Conservation (phyloP, 92 coral and sea anemone genomes). For the Phenganax stokvisi region DNA sequence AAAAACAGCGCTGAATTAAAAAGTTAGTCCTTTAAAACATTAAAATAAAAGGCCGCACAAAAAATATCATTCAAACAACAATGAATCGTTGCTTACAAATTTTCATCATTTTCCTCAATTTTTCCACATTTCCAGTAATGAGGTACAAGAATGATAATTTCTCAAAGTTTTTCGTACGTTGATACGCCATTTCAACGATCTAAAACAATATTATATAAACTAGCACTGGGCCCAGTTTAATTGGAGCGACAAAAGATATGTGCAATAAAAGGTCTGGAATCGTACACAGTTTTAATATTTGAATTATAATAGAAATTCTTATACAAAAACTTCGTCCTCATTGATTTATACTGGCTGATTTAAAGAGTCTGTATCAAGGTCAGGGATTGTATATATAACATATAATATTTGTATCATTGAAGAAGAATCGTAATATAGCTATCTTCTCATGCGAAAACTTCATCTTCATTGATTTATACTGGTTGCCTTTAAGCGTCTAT, state of each 20-base stretch:
- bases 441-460: too few species aligned
- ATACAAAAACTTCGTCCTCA: too few species aligned
- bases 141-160: slow-evolving; percentile 86
- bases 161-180: slow-evolving; percentile 97
- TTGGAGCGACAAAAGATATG: background rate
- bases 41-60: background rate
- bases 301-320: too few species aligned
- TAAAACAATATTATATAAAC: slow-evolving; percentile 18
- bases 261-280: background rate
- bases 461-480: too few species aligned
- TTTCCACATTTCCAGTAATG: slow-evolving; percentile 94
- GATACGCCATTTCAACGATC: slow-evolving; percentile 99
- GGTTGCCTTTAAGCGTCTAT: too few species aligned
- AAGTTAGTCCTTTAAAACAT: background rate
- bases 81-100: slow-evolving; percentile 52
- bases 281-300: too few species aligned
- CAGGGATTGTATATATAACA: too few species aligned
- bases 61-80: too few species aligned
- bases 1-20: background rate
- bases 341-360: too few species aligned
- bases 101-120: slow-evolving; percentile 89
- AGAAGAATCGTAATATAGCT: too few species aligned
- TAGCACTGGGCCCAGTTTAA: background rate
- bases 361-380: too few species aligned
- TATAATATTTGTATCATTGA: too few species aligned